Evolutionary conservation across 2,797 vertebrate species (phyloP).

Genomic region (Limosa lapponica): DNA sequence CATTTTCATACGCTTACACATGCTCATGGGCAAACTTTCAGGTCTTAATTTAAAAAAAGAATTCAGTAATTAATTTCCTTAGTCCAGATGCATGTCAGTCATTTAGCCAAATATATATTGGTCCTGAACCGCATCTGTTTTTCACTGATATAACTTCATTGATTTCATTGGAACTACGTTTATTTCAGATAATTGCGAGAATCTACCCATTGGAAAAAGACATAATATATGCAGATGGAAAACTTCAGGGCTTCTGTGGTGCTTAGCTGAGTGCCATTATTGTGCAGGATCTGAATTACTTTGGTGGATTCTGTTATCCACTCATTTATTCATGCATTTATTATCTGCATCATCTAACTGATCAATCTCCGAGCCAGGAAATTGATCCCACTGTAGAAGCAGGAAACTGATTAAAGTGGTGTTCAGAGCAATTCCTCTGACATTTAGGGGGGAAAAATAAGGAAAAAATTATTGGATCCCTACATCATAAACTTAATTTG

Average conservation of each 20-base stretch:
- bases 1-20: not conserved
- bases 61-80: not conserved
- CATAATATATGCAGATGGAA: not conserved
- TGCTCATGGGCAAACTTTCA: not conserved
- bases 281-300: not conserved
- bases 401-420: not conserved
- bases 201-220: not conserved
- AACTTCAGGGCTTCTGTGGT: not conserved
- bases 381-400: not conserved
- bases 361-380: not conserved
- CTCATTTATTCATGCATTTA: not conserved
- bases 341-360: not conserved
- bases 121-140: not conserved
- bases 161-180: not conserved
- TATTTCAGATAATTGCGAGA: not conserved
- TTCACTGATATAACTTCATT: not conserved
- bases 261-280: not conserved
- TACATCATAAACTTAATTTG: not conserved
- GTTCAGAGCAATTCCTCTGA: not conserved
- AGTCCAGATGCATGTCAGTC: not conserved
- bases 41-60: not conserved
- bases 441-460: not conserved
- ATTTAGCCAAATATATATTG: not conserved
- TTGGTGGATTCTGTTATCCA: not conserved
- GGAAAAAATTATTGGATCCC: not conserved